A percentile compares a stretch with the other conserved stretches of the same genome.
Evolutionary conservation across 2,797 vertebrate species (phyloP).

Genomic region (Labeo calbasu): DNA sequence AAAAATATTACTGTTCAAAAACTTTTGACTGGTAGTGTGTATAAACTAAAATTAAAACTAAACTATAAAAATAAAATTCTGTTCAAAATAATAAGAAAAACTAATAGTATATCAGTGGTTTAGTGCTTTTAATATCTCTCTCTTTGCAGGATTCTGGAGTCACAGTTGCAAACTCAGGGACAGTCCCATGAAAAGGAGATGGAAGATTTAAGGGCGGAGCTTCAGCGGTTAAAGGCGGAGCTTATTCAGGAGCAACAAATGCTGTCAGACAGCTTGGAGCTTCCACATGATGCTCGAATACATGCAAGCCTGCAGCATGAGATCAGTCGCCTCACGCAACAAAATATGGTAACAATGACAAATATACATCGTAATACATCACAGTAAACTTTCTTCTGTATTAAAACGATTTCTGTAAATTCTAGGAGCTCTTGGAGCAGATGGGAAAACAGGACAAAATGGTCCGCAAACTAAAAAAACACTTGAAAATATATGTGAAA

Average conservation of each 20-base stretch:
- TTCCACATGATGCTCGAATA: conserved; percentile 88
- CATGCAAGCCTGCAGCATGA: conserved; percentile 91
- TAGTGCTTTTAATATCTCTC: neutral
- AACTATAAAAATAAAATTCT: neutral
- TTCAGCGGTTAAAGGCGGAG: conserved; percentile 86
- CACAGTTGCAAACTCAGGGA: conserved; percentile 87
- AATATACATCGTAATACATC: neutral
- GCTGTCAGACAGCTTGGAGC: conserved; percentile 85
- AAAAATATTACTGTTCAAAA: too few species aligned
- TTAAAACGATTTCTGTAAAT: conserved; percentile 12
- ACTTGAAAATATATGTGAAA: conserved; percentile 88
- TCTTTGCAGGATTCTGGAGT: conserved; percentile 83
- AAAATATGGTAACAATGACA: conserved; percentile 86
- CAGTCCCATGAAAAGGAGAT: conserved; percentile 80
- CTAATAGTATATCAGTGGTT: neutral
- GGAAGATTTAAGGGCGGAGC: conserved; percentile 81
- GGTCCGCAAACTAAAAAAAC: conserved; percentile 91
- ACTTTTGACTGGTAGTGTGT: too few species aligned
- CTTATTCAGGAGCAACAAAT: conserved; percentile 90
- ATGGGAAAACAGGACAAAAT: conserved; percentile 93
- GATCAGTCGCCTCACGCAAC: conserved; percentile 90
- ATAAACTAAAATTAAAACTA: neutral
- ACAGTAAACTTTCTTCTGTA: neutral
- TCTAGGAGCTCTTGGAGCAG: conserved; percentile 91
- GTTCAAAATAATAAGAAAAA: neutral